Evolutionary conservation across 2,888 invertebrate species (phyloP), one percentile per base, ranked within the genome.

Genomic region (Drosophila imparisetae): DNA sequence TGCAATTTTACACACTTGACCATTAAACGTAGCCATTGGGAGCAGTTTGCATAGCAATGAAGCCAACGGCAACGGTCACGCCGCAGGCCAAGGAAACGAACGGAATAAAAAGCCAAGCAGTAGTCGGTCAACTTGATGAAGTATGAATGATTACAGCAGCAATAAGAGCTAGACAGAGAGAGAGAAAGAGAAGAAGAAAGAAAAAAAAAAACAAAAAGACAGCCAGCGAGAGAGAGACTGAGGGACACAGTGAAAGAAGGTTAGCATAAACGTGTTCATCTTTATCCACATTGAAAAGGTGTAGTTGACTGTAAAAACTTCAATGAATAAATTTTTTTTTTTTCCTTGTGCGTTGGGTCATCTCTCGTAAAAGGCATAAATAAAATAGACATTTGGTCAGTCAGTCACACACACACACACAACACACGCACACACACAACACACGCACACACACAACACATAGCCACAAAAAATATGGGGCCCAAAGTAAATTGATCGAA

Each of bases 1-100:
- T 87, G 88, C 86, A 90, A 90, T 90, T 90, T 91, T 90, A 89
- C 90, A 89, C 90, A 90, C 82, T 90, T 91, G 86, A 90, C 90
- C 91, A 90, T 83, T 86, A 91, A 83, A 90, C 90, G 86, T 83
- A 88, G 90, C 90, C 89, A 89, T 89, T 86, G 89, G 87, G 89
- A 90, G 90, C 89, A 90, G 88, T 90, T 90, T 86, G 86, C 86
- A 86, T 86, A 90, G 86, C 86, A 86, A 86, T 90, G 89, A 86
- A 79, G 75, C 83, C 79, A 75, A 66, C 63, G 65, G 75, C 55
- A 55, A 45, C 57, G 30, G 53, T 49, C 71, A 42, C 64, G 57
- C 30, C 50, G 38, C 53, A 42, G 54, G 54, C 77, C 13, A 64
- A 72, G 70, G 60, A 71, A 45, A 8, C 42, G 66, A 69, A 71